These are phyloP conservation scores for Euzetes globulus DNA, from an alignment of 2,888 invertebrate genomes.

Conservation along the genomic window DNA sequence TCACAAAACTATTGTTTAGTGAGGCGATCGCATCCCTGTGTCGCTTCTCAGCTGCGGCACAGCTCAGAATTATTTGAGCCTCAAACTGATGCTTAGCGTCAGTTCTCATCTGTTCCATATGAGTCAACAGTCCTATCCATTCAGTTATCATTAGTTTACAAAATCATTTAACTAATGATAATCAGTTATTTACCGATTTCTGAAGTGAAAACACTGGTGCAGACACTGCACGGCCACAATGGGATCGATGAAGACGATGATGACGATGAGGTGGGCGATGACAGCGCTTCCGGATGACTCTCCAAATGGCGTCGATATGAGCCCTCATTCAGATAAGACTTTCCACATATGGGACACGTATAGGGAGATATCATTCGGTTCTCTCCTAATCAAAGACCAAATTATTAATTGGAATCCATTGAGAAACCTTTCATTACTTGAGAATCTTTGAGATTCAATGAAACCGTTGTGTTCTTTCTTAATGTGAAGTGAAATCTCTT, in stretches of 20 bases:
- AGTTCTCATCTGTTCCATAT: constrained; percentile 96
- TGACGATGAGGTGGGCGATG: constrained; percentile 14
- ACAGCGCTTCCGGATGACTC: constrained; percentile 58
- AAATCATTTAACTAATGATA: not conserved
- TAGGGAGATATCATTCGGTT: constrained; percentile 13
- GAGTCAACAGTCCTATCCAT: constrained; percentile 71
- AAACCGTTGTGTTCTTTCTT: constrained; percentile 28
- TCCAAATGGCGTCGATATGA: constrained; percentile 84
- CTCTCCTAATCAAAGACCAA: constrained; percentile 3
- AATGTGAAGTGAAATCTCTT: constrained; percentile 7
- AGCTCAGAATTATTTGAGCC: constrained; percentile 80
- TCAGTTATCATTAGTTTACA: not conserved
- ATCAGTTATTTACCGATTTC: constrained; percentile 76
- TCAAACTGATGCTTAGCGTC: constrained; percentile 93
- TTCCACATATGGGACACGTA: constrained; percentile 85
- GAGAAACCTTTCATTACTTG: not conserved
- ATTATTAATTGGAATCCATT: not conserved
- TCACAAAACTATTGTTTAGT: constrained; percentile 9
- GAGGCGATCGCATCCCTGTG: constrained; percentile 50
- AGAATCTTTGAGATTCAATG: constrained; percentile 24
- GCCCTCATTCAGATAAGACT: constrained; percentile 91
- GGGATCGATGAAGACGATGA: constrained; percentile 57
- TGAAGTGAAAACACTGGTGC: constrained; percentile 88
- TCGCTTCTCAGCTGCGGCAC: constrained; percentile 81
- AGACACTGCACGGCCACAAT: constrained; percentile 94